A percentile compares a stretch with the other conserved stretches of the same genome.
phyloP scores from a whole-genome alignment of 2,888 invertebrate genomes.

The Chironomus riparius region DNA sequence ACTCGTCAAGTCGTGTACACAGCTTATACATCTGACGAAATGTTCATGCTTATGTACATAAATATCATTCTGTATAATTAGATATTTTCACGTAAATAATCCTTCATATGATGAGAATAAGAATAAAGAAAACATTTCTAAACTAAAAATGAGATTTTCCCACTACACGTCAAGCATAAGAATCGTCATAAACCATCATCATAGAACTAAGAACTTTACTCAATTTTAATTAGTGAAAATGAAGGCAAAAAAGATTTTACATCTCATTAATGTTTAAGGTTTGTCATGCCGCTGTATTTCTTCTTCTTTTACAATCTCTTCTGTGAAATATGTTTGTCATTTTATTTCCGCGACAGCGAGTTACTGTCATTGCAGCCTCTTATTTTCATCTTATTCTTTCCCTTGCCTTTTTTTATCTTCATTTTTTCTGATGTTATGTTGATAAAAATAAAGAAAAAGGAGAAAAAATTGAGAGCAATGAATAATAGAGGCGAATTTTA shows the following conservation, averaged over 20 bases:
- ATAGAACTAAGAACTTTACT: background rate
- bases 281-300: background rate
- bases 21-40: background rate
- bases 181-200: background rate
- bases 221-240: constrained; percentile 20
- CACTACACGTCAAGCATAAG: background rate
- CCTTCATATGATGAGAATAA: background rate
- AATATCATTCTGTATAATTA: background rate
- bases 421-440: no score
- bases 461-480: no score
- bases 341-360: constrained; percentile 14
- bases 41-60: background rate
- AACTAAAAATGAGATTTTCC: background rate
- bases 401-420: background rate
- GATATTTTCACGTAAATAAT: background rate
- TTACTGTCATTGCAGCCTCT: background rate
- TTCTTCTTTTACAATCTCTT: background rate
- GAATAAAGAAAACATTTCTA: background rate
- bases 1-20: background rate
- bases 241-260: constrained; percentile 9
- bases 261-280: constrained; percentile 20
- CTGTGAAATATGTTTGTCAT: constrained; percentile 23
- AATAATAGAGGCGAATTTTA: no score
- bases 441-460: no score
- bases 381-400: background rate